Conservation (phyloP, 2,797 vertebrate species). For the Myiotriccus ornatus region DNA sequence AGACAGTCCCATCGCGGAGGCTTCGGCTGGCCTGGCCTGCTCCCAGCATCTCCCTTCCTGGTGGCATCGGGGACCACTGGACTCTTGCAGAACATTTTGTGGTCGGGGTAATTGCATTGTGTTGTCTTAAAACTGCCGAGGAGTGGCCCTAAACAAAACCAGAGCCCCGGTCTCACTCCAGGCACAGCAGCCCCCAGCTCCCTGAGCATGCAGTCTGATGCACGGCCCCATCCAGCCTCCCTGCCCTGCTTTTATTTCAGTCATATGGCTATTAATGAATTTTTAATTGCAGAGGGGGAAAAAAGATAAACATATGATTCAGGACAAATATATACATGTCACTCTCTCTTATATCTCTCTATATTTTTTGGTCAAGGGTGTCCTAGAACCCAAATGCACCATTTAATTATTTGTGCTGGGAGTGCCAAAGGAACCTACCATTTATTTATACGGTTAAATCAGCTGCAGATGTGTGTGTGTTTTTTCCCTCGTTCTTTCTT, state of each 20-base stretch:
- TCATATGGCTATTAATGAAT: constrained; percentile 15
- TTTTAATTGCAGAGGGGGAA: neutral
- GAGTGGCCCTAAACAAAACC: neutral
- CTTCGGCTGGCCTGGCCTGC: neutral
- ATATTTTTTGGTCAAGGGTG: neutral
- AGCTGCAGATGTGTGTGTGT: constrained; percentile 29
- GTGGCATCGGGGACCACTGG: neutral
- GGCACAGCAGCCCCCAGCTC: neutral
- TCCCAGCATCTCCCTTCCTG: neutral
- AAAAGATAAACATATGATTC: neutral
- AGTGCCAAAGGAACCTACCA: constrained; percentile 33
- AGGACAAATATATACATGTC: neutral
- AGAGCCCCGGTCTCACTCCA: neutral
- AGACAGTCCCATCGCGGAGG: accelerated
- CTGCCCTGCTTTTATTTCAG: neutral
- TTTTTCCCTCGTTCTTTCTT: neutral
- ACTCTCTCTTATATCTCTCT: neutral
- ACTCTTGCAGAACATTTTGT: neutral
- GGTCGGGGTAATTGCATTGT: neutral
- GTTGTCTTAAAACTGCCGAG: neutral
- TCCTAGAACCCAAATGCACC: neutral
- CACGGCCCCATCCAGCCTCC: neutral
- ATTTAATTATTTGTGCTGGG: constrained; percentile 55
- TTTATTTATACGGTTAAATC: constrained; percentile 56
- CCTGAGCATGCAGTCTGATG: accelerated